Base-by-base conservation (phyloP, 2,888 invertebrate genomes). In the Scelioninae gen. 1 region DNA sequence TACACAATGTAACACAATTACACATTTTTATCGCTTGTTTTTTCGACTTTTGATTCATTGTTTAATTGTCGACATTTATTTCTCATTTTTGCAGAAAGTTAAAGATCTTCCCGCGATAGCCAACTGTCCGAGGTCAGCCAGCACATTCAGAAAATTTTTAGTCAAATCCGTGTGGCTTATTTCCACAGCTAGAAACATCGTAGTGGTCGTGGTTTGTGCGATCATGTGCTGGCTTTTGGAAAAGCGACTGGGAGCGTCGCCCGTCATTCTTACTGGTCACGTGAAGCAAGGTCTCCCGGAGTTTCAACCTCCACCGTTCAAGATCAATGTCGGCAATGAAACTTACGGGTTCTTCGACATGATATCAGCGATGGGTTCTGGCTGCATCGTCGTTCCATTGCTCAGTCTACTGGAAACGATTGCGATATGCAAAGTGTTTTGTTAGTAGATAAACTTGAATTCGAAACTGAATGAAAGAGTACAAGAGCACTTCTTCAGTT, bases 161-260 rank as follows among this genome's bases (percentile, higher is more conserved):
- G 92, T 94, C 45, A 95, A 95, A 88, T 91, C 93, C 53, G 93
- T 96, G 60, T 96, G 96, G 96, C 93, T 96, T 88, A 93, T 96
- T 58, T 95, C 96, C 76, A 96, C 96, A 31, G 95, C 95, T 0
- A 93, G 96, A 82, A 96, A 96, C 92, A 96, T 96, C 85, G 93
- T 96, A 49, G 95, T 96, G 31, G 96, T 97, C 76, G 93, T 96
- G 23, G 92, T 95, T 15, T 95, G 95, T 89, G 95, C 95, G 0
- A 93, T 94, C 6, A 92, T 95, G 65, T 95, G 95, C 0, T 96
- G 95, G 92, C 93, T 94, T 87, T 94, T 95, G 90, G 95, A 95
- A 89, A 92, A 93, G 49, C 93, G 94, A 89, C 92, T 94, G 38
- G 90, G 91, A 11, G 93, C 94, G 83, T 93, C 94, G 69, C 95